Evolutionary conservation across 1,140 invertebrate species (phyloP), one percentile per base, ranked within the genome.

Genomic region (Ceratina australensis): DNA sequence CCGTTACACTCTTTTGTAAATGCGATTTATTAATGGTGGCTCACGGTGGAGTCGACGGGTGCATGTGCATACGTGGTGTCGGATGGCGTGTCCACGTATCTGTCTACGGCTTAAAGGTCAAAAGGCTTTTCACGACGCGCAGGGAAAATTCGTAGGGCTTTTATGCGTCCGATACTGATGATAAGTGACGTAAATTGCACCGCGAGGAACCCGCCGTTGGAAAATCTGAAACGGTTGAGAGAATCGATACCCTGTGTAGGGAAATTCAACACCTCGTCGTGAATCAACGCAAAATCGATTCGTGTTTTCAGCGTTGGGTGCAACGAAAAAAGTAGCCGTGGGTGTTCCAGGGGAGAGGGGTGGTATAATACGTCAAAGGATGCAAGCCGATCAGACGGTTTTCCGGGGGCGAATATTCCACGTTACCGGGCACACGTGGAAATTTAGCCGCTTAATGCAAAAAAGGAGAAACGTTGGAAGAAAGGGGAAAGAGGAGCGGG

Each of bases 391-490:
- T 74, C 73, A 73, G 42, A 18, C 66, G 54, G 83, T 72, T 84
- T 84, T 75, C 66, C 73, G 50, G 15, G 33, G 52, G 56, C 49
- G 69, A 83, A 81, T 81, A 74, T 81, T 77, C 78, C 22, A 22
- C 57, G 47, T 69, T 54, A 3, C 64, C 42, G 16, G 16, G 47
- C 18, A 56, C 71, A 65, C 60, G 57, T 52, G 83, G 82, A 81
- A 84, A 78, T 84, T 85, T 81, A 81, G 61, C 59, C 28, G 75
- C 61, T 85, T 85, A 81, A 81, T 81, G 74, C 61, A 63, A 83
- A 61, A 64, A 80, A 71, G 71, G 59, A 42, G 49, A 7, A 76
- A 22, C 8, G 24, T n/a, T 22, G 22, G 28, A 15, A 26, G 20
- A 52, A 28, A 13, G 16, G 28, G 13, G 2, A 65, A 3, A 2